Evolutionary conservation across 2,113 vertebrate genomes (phyloP), one percentile per base, ranked within the genome.

Genomic region (Salminus brasiliensis): DNA sequence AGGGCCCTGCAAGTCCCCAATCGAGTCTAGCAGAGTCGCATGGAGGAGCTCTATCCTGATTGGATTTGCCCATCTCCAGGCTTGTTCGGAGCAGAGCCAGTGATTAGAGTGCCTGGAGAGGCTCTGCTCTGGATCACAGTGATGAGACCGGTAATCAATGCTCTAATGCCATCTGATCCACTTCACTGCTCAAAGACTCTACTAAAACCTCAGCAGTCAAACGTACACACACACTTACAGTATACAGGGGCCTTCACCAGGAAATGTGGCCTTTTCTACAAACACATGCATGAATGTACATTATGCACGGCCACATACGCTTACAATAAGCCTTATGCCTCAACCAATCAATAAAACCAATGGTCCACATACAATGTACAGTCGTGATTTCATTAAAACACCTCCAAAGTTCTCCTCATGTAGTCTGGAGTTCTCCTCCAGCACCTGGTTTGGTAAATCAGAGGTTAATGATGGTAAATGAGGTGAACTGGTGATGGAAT

Each of bases 101-200:
- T 88, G 86, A 92, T 94, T 92, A 92, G 83, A 84, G 75, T 41
- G 66, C 57, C 80, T 81, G 85, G 62, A 84, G 60, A 65, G 82
- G 81, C 86, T 89, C 92, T 91, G 91, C 76, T 80, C 85, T 88
- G 82, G 85, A 89, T 92, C 90, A 91, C 82, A 47, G 85, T 85
- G 88, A 53, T 34, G 90, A 88, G 89, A 91, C 88, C 89, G 90
- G 89, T 93, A 93, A 93, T 93, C 91, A 90, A 91, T 91, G 83
- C 88, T 84, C 90, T 92, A 91, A 93, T 92, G 89, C 85, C 80
- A 82, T 90, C 89, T 89, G 81, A 89, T 88, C 80, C 80, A 72
- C 82, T 91, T 90, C 88, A 82, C 82, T 55, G 57, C 39, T 43
- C 43, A 25, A 65, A 72, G 84, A 83, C 85, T 80, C 80, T 81